Evolutionary conservation across 2,113 vertebrate species (phyloP), one percentile per base, ranked within the genome.

Genomic region (Agelaius phoeniceus): DNA sequence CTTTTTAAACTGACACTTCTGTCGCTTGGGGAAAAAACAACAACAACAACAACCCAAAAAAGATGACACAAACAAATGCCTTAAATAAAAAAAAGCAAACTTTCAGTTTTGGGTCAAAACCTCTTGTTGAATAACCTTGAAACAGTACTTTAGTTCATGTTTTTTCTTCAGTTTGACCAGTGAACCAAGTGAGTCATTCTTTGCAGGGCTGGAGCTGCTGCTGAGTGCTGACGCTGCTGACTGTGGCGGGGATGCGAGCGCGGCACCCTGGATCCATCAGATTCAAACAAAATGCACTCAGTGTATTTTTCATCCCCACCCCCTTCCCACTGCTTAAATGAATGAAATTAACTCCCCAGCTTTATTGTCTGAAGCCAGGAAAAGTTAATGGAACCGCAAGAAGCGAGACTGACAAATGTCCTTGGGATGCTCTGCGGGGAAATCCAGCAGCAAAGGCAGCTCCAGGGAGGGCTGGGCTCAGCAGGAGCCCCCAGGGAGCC

Each of bases 351-450:
- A 88, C 85, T 95, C 79, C 73, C 26, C 2, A 0, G 58, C 76
- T 93, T 94, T 86, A 93, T 93, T 94, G 93, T 96, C 76, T 90
- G 85, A 90, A 79, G 93, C 72, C 87, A 96, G 83, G 89, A 66
- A 55, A 92, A 96, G 95, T 92, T 95, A 95, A 96, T 87, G 93
- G 90, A 94, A 95, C 65, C 2, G 0, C 87, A 91, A 82, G 89
- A 83, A 63, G 19, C 1, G 15, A 84, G 84, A 10, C 72, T 93
- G 93, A 90, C 73, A 21, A 73, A 92, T 66, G 69, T 62, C 80
- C 81, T 84, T 73, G 84, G 35, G 41, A 28, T 54, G 75, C 22
- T 86, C 43, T 75, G 59, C 9, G 24, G 92, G 51, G 76, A 87
- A 87, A 72, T 3, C 28, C 78, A 24, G 90, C 59, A 11, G 48